Conservation (phyloP, 1,140 invertebrate genomes). For the Drosophila littoralis region DNA sequence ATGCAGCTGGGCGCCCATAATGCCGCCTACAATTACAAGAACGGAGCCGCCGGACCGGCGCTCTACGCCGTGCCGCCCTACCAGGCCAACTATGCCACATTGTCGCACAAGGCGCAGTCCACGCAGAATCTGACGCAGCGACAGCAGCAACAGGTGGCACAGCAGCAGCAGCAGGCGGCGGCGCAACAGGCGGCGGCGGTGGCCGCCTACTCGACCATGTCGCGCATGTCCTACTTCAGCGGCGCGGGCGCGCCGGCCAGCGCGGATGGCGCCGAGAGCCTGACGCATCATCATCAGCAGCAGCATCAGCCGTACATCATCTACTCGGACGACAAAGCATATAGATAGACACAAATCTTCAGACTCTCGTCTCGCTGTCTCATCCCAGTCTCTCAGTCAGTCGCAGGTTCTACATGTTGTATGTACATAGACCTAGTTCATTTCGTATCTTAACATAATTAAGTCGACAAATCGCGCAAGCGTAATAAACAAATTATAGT, state of each 20-base stretch:
- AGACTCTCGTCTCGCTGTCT: background rate
- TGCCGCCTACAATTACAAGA: constrained; percentile 85
- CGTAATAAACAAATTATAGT: constrained; percentile 74
- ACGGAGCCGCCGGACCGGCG: constrained; percentile 78
- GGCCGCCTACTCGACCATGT: constrained; percentile 83
- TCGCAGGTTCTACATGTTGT: constrained; percentile 72
- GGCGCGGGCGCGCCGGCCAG: constrained; percentile 53
- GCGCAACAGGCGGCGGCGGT: constrained; percentile 73
- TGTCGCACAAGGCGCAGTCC: constrained; percentile 87
- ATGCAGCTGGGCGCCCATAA: constrained; percentile 85
- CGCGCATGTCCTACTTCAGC: constrained; percentile 82
- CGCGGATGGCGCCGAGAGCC: constrained; percentile 63
- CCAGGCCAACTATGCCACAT: constrained; percentile 86
- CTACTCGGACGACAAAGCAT: constrained; percentile 84
- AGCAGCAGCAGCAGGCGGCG: constrained; percentile 72
- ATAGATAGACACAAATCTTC: constrained; percentile 66
- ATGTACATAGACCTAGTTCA: constrained; percentile 78
- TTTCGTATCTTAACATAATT: constrained; percentile 67
- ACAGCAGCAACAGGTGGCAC: constrained; percentile 83
- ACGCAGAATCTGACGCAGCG: constrained; percentile 86
- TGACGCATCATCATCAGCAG: constrained; percentile 60
- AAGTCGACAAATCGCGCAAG: constrained; percentile 58
- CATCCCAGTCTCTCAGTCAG: constrained; percentile 59
- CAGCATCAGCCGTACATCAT: constrained; percentile 83
- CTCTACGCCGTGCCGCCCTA: constrained; percentile 85